Evolutionary conservation across 2,113 vertebrate species (phyloP), one percentile per base, ranked within the genome.

Genomic region (Channa argus): DNA sequence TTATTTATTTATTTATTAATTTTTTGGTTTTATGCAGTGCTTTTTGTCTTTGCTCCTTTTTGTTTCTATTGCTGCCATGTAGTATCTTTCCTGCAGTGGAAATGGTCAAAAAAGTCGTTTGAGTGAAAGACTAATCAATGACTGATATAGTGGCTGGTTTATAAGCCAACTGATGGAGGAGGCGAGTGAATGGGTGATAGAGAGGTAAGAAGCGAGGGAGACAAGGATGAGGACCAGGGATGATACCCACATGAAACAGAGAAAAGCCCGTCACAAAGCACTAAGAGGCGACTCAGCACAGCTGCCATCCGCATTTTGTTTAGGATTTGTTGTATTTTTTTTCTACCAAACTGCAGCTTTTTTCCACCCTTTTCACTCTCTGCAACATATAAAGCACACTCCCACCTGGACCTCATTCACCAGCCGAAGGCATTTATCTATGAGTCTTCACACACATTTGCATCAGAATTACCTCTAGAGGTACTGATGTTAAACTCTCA

Each of bases 401-500:
- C 77, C 86, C 80, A 92, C 92, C 89, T 92, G 89, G 89, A 92
- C 86, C 86, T 85, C 78, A 88, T 92, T 93, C 92, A 89, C 71
- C 80, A 84, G 76, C 81, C 78, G 83, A 72, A 85, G 76, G 84
- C 86, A 88, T 93, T 94, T 91, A 92, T 90, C 88, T 87, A 46
- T 7, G 70, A 90, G 85, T 88, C 88, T 91, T 89, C 77, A 72
- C 62, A 69, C 88, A 89, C 82, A 93, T 93, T 93, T 93, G 90
- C 91, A 93, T 94, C 84, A 90, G 89, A 93, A 93, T 90, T 91
- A 91, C 88, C 84, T 91, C 80, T 81, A 79, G 89, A 89, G 91
- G 82, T 89, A 86, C 85, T 89, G 88, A 93, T 91, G 91, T 92
- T 93, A 92, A 93, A 93, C 91, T 93, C 89, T 92, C 87, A 88